Evolutionary conservation across 2,113 vertebrate species (phyloP).

Genomic region (Alligator mississippiensis): DNA sequence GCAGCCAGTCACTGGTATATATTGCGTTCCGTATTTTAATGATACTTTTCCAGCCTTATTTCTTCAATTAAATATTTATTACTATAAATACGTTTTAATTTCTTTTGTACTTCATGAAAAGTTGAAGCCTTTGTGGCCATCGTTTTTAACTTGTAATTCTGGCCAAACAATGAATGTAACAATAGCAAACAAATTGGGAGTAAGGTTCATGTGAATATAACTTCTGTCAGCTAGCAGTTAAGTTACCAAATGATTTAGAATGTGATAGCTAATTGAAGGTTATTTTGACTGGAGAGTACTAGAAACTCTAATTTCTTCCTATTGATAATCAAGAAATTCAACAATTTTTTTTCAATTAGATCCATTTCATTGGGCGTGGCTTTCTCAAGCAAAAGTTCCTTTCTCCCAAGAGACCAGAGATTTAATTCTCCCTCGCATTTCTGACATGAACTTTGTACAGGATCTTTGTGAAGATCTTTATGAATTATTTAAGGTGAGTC

Average conservation of each 20-base stretch:
- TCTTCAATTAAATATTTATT: neutral
- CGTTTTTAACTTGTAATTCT: neutral
- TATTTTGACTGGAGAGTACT: neutral
- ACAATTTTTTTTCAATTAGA: constrained; percentile 74
- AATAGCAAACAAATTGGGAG: neutral
- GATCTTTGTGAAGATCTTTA: constrained; percentile 98
- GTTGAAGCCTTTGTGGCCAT: neutral
- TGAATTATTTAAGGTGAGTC: constrained; percentile 93
- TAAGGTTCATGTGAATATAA: neutral
- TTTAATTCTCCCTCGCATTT: constrained; percentile 90
- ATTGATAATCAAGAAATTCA: neutral
- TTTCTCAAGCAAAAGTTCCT: constrained; percentile 94
- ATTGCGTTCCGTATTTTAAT: neutral
- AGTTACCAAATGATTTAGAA: neutral
- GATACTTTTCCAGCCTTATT: neutral
- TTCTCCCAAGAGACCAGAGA: constrained; percentile 96
- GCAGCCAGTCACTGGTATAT: too few relatives aligned
- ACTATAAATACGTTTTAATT: neutral
- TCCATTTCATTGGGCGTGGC: constrained; percentile 98
- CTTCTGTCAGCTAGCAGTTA: neutral
- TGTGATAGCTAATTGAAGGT: neutral
- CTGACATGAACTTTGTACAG: constrained; percentile 99
- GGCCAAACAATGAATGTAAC: neutral
- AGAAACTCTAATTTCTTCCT: neutral
- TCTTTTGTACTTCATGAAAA: neutral